These are phyloP conservation scores for Tetrax tetrax DNA, from an alignment of 2,113 vertebrate genomes.

Conservation along the genomic window DNA sequence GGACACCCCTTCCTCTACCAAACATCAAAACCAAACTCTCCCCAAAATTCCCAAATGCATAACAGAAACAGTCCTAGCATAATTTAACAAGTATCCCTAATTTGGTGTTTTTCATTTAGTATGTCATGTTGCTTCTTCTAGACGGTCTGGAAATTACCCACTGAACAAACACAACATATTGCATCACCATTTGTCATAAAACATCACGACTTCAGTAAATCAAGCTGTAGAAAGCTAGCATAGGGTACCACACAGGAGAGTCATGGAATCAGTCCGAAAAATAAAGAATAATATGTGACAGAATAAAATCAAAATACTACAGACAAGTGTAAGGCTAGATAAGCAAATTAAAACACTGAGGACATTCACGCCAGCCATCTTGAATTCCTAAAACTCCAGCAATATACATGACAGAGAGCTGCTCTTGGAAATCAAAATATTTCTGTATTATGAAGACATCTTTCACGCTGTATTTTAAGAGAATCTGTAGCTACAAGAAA, in stretches of 20 bases:
- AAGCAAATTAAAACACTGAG: neutral
- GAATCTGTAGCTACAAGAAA: neutral
- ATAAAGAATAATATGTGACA: neutral
- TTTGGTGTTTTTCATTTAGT: neutral
- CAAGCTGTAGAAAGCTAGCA: neutral
- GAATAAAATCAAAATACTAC: neutral
- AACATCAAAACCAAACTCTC: neutral
- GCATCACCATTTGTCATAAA: neutral
- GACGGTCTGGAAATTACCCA: neutral
- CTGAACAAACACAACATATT: neutral
- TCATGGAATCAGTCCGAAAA: neutral
- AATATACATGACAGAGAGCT: neutral
- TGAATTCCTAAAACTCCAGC: neutral
- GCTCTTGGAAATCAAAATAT: neutral
- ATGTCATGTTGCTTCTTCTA: neutral
- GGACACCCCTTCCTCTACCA: neutral
- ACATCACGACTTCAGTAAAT: neutral
- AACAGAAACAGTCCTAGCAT: neutral
- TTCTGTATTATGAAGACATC: neutral
- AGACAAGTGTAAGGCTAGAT: neutral
- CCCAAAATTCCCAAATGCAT: neutral
- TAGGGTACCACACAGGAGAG: neutral
- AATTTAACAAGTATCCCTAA: neutral
- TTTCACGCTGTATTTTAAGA: neutral
- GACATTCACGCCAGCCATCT: neutral